These are phyloP conservation scores for Apis mellifera DNA, from an alignment of 1,140 invertebrate species.

Conservation along the genomic window DNA sequence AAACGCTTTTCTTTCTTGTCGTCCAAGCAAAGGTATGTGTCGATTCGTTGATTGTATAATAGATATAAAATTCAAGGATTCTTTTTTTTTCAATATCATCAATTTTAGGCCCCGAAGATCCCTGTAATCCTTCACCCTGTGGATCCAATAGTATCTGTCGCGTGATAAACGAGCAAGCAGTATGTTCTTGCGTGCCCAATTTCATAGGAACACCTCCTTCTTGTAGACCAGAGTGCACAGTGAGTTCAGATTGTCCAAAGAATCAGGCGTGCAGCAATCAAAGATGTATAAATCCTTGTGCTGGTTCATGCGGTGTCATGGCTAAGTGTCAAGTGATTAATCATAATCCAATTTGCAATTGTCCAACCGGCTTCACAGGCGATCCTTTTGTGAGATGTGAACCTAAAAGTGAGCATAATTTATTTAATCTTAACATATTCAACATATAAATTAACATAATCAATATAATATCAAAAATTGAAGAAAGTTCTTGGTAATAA, in stretches of 20 bases:
- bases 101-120: constrained; percentile 65
- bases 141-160: constrained; percentile 80
- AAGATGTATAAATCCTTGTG: constrained; percentile 87
- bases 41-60: background rate
- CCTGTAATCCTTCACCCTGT: constrained; percentile 79
- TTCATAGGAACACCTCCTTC: constrained; percentile 87
- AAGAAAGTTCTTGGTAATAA: too few relatives aligned
- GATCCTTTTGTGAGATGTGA: too few relatives aligned
- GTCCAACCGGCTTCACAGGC: constrained; percentile 81
- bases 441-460: too few relatives aligned
- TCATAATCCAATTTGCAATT: constrained; percentile 90
- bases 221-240: constrained; percentile 87
- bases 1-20: constrained; percentile 87
- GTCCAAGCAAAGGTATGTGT: constrained; percentile 76
- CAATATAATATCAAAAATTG: too few relatives aligned
- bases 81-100: constrained; percentile 4
- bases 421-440: too few relatives aligned
- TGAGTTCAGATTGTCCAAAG: constrained; percentile 86
- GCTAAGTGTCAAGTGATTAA: constrained; percentile 87
- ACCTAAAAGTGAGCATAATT: too few relatives aligned
- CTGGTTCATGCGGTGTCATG: constrained; percentile 84
- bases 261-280: constrained; percentile 85
- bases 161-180: constrained; percentile 70
- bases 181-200: constrained; percentile 85
- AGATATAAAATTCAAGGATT: background rate